A percentile compares a stretch with the other conserved stretches of the same genome.
Conservation (phyloP, 92 coral and sea anemone genomes). For the Parazoanthus atlanticus region DNA sequence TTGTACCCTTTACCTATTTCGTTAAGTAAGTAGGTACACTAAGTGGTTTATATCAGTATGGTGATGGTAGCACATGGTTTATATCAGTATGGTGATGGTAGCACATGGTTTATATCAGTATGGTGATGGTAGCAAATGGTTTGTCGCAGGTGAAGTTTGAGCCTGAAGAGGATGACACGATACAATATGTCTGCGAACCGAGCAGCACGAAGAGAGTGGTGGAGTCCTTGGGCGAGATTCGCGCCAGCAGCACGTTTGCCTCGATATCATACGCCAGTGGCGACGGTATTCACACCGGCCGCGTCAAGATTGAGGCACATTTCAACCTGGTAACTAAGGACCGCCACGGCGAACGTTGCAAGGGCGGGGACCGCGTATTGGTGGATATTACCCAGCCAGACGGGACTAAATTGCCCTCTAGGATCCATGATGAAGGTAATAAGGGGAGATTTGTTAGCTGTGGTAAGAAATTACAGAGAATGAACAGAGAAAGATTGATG, state of each 20-base stretch:
- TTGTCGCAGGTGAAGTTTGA: slow-evolving; percentile 71
- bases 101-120: too few relatives aligned
- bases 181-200: slow-evolving; percentile 81
- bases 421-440: slow-evolving; percentile 89
- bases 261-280: slow-evolving; percentile 97
- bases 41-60: too few relatives aligned
- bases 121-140: too few relatives aligned
- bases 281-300: slow-evolving; percentile 93
- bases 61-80: too few relatives aligned
- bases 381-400: slow-evolving; percentile 90
- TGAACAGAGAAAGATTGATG: not conserved
- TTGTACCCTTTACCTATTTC: too few relatives aligned
- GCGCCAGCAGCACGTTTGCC: slow-evolving; percentile 97
- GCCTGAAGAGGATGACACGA: slow-evolving; percentile 97
- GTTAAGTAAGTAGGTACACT: too few relatives aligned
- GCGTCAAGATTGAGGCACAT: slow-evolving; percentile 92
- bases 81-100: too few relatives aligned
- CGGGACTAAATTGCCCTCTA: slow-evolving; percentile 67
- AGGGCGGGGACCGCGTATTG: slow-evolving; percentile 91
- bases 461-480: not conserved
- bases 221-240: slow-evolving; percentile 81
- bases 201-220: slow-evolving; percentile 65
- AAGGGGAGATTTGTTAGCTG: not conserved
- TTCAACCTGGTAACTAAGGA: slow-evolving; percentile 93
- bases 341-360: slow-evolving; percentile 92